A percentile compares a stretch with the other conserved stretches of the same genome.
phyloP scores from a whole-genome alignment of 1,140 invertebrate species.

The Drosophila navojoa region DNA sequence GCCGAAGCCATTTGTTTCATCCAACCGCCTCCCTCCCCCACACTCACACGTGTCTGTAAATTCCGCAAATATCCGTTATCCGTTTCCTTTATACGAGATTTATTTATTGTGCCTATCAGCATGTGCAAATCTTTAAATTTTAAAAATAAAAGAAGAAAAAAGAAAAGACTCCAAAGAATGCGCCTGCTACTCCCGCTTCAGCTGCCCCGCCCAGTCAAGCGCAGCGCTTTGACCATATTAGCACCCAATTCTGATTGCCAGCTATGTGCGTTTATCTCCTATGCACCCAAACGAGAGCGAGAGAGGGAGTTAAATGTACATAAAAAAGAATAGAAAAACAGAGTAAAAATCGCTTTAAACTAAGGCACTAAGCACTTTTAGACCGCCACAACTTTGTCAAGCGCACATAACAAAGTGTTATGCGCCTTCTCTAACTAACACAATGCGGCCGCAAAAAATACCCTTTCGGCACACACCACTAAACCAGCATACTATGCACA shows the following conservation, averaged over 20 bases:
- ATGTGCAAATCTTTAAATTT: constrained; percentile 77
- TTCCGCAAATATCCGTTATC: constrained; percentile 81
- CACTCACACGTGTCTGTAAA: constrained; percentile 70
- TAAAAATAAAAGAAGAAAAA: constrained; percentile 18
- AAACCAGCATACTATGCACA: not conserved
- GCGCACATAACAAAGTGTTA: constrained; percentile 79
- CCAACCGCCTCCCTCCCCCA: constrained; percentile 37
- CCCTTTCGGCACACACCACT: constrained; percentile 43
- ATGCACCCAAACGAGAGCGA: constrained; percentile 12
- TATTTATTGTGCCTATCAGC: constrained; percentile 69
- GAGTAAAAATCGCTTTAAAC: constrained; percentile 67
- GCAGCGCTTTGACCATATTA: constrained; percentile 76
- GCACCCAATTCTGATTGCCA: constrained; percentile 60
- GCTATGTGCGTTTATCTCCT: constrained; percentile 58
- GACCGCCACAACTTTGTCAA: constrained; percentile 75
- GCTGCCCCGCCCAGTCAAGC: constrained; percentile 37
- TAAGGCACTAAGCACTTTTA: constrained; percentile 81
- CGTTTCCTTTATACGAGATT: constrained; percentile 77
- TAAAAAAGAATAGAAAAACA: constrained; percentile 34
- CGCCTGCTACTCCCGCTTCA: constrained; percentile 17
- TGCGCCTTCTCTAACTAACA: constrained; percentile 80
- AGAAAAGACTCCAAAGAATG: constrained; percentile 43
- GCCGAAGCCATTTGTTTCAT: constrained; percentile 58
- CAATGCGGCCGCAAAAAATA: constrained; percentile 53
- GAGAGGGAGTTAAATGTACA: constrained; percentile 5